Evolutionary conservation across 2,888 invertebrate species (phyloP).

Genomic region (Trachelus troglodyta): DNA sequence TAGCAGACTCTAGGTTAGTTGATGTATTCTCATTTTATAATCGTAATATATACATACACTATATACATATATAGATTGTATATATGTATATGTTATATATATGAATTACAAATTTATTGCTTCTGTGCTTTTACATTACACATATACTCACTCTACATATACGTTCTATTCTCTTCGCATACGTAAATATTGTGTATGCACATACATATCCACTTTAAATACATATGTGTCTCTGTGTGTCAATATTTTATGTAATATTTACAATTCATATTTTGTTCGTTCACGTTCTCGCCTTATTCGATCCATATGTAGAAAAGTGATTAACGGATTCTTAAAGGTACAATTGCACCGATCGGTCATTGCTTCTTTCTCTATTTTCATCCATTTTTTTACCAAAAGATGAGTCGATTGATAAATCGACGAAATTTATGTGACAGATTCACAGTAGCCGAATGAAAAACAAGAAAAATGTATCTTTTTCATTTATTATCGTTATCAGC

Average conservation of each 20-base stretch:
- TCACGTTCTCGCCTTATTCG: not conserved
- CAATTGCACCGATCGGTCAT: not conserved
- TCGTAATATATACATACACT: constrained; percentile 46
- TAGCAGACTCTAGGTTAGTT: not conserved
- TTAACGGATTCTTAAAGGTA: not conserved
- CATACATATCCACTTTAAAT: not conserved
- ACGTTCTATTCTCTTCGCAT: not conserved
- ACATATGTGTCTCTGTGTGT: not conserved
- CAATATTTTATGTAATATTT: not conserved
- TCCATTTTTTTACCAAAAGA: not conserved
- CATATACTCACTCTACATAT: not conserved
- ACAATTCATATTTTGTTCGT: not conserved
- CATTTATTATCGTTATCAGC: not conserved
- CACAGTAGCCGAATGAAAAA: not conserved
- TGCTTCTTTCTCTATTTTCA: not conserved
- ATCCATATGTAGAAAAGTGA: not conserved
- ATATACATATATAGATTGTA: constrained; percentile 22
- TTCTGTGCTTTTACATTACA: not conserved
- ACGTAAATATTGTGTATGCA: not conserved
- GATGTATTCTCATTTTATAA: constrained; percentile 38
- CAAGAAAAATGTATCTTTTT: not conserved
- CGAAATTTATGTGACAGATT: not conserved
- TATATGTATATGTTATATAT: constrained; percentile 26
- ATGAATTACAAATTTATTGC: not conserved
- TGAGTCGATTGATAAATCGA: not conserved